Evolutionary conservation across 2,113 vertebrate species (phyloP).

Genomic region (Muntiacus reevesi): DNA sequence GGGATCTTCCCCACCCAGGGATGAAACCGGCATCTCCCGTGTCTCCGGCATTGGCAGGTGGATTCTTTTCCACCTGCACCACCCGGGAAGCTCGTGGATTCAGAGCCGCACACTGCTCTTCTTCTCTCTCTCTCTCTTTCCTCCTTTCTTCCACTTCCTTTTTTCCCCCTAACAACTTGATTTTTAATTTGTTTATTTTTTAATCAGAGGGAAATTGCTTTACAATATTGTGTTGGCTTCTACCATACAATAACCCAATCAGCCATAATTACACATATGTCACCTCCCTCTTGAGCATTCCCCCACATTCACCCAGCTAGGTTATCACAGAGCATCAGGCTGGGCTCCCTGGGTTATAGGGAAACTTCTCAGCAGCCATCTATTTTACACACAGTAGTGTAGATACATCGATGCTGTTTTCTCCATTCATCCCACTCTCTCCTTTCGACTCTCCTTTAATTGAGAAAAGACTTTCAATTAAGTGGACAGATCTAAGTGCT

Average conservation of each 20-base stretch:
- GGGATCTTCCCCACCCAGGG: neutral
- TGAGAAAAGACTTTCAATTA: neutral
- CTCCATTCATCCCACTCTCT: neutral
- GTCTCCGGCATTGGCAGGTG: neutral
- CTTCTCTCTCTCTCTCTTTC: neutral
- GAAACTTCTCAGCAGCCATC: neutral
- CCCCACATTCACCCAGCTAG: neutral
- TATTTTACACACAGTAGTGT: neutral
- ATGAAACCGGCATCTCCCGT: fast-evolving
- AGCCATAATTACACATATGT: neutral
- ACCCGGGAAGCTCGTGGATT: neutral
- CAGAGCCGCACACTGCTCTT: fast-evolving
- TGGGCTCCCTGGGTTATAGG: neutral
- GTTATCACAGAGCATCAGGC: neutral
- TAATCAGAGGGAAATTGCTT: neutral
- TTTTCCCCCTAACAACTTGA: neutral
- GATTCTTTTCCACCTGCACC: neutral
- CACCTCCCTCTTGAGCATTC: neutral
- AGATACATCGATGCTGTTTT: neutral
- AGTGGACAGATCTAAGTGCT: neutral
- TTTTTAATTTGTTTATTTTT: neutral
- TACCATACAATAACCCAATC: neutral
- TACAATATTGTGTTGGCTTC: neutral
- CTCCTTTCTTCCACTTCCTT: neutral
- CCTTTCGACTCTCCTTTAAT: neutral